phyloP scores from a whole-genome alignment of 2,888 invertebrate species.

The Elysia crispata region DNA sequence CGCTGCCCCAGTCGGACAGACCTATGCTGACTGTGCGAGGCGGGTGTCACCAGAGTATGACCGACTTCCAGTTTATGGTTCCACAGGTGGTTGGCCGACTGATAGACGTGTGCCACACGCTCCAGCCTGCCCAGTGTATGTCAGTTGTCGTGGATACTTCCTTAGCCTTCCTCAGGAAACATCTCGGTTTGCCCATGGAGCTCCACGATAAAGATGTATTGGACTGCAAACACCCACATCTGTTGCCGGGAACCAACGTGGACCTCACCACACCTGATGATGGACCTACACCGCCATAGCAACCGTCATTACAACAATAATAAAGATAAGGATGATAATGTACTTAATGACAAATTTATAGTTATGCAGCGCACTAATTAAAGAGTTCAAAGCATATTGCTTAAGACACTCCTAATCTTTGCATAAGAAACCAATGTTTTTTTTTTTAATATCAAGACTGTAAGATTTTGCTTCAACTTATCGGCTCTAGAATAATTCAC shows the following conservation, averaged over 20 bases:
- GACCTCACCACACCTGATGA: slow-evolving; percentile 49
- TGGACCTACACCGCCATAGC: slow-evolving; percentile 38
- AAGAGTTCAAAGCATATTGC: too few relatives aligned
- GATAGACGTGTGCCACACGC: slow-evolving; percentile 66
- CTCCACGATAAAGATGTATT: slow-evolving; percentile 58
- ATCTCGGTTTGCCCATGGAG: slow-evolving; percentile 57
- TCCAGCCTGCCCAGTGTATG: slow-evolving; percentile 68
- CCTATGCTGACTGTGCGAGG: slow-evolving; percentile 71
- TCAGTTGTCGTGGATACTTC: slow-evolving; percentile 62
- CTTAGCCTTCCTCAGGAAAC: slow-evolving; percentile 68
- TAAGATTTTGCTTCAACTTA: too few relatives aligned
- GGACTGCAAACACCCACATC: slow-evolving; percentile 60
- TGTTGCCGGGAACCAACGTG: slow-evolving; percentile 65
- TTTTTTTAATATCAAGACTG: too few relatives aligned
- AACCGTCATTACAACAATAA: too few relatives aligned
- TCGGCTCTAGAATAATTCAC: too few relatives aligned
- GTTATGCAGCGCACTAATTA: too few relatives aligned
- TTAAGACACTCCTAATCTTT: too few relatives aligned
- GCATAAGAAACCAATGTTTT: too few relatives aligned
- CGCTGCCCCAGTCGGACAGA: slow-evolving; percentile 52
- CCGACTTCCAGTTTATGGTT: slow-evolving; percentile 73
- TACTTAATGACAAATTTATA: too few relatives aligned
- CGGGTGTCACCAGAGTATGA: slow-evolving; percentile 73
- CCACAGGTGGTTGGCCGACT: slow-evolving; percentile 60
- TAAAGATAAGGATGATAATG: too few relatives aligned